Base-by-base conservation (phyloP, 2,888 invertebrate species). In the Cepaea hortensis region DNA sequence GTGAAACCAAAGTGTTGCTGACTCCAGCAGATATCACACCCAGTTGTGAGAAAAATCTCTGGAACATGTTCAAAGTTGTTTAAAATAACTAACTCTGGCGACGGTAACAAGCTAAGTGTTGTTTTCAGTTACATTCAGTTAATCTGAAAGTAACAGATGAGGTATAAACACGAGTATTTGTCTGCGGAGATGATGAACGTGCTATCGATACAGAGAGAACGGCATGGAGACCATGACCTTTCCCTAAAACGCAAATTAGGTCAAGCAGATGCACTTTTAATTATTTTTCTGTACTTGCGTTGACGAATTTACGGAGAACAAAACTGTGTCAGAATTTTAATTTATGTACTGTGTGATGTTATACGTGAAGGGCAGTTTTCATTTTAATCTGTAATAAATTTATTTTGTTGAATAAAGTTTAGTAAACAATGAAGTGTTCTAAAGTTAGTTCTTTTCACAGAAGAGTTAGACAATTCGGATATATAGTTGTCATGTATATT, bases 161-260 rank as follows among this genome's bases (percentile, higher is more conserved):
- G 11, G 68, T 20, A 68, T 18, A 15, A n/a, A 68, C 23, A 23
- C 3, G 23, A 13, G 76, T n/a, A 76, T 18, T 50, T 61, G 23
- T 61, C 23, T 23, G n/a, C 9, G n/a, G 3, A 55, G 61, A 79
- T 79, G 77, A 18, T 61, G 61, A 79, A 79, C 77, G 55, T 79
- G 61, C 55, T 61, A 11, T 79, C 61, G 77, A 79, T 23, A 79
- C 55, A 61, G 18, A 61, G 61, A 9, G 55, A 79, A 61, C 77
- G 77, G 77, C 77, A 79, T 79, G 77, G 61, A 79, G 77, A 79
- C 77, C 61, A 23, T 79, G 77, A 79, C 77, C 77, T 79, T 79
- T 11, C 23, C 73, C 23, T 23, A 9, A 55, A 61, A 61, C 77
- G 13, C 61, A 79, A 79, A 79, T 55, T 79, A 23, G 77, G 77